These are phyloP conservation scores for Chionoecetes opilio DNA, from an alignment of 1,140 invertebrate species.

Conservation along the genomic window DNA sequence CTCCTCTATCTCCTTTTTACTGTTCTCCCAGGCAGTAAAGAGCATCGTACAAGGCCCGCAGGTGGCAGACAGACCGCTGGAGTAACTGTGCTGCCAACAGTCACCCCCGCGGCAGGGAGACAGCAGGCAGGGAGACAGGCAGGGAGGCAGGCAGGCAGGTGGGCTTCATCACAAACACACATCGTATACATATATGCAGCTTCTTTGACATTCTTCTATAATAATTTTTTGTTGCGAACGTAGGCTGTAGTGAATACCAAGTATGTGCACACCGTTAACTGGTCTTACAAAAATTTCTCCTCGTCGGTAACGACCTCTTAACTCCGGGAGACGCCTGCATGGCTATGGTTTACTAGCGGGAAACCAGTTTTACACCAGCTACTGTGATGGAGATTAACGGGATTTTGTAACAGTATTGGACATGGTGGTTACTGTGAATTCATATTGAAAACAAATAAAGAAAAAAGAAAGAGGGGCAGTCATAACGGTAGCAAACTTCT, in stretches of 20 bases:
- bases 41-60: background rate
- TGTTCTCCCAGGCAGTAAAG: background rate
- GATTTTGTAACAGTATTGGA: background rate
- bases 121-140: conserved; percentile 31
- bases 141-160: background rate
- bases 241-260: conserved; percentile 49
- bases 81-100: no score
- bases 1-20: background rate
- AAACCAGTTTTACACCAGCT: background rate
- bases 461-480: background rate
- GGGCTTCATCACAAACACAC: background rate
- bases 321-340: background rate
- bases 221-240: background rate
- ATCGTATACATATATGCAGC: conserved; percentile 5
- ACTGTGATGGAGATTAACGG: background rate
- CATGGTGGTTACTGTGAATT: background rate
- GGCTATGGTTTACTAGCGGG: background rate
- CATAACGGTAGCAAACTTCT: no score
- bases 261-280: background rate
- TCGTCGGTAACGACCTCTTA: background rate
- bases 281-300: background rate
- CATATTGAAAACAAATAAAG: background rate
- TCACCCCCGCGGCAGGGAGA: background rate
- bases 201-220: background rate
- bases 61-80: background rate